These are phyloP conservation scores for Leptinotarsa texana DNA, from an alignment of 1,140 invertebrate genomes.

Conservation along the genomic window DNA sequence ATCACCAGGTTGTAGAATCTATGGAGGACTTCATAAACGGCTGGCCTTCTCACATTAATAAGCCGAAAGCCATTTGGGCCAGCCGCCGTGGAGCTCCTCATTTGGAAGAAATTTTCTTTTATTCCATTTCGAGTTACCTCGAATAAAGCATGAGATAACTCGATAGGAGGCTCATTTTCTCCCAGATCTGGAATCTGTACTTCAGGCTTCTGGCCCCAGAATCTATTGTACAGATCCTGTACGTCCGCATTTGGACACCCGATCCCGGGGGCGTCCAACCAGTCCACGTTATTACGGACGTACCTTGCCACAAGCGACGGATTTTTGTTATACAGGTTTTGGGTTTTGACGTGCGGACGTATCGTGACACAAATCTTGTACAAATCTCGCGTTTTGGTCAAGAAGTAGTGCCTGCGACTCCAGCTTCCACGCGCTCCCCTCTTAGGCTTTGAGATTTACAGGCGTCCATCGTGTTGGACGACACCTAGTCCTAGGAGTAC, in stretches of 20 bases:
- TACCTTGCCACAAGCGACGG: slow-evolving; percentile 1
- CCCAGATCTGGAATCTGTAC: slow-evolving; percentile 3
- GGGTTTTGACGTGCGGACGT: too few relatives aligned
- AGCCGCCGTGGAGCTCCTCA: background rate
- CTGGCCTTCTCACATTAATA: background rate
- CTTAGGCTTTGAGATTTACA: background rate
- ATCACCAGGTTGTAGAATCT: too few relatives aligned
- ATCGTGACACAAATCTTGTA: slow-evolving; percentile 4
- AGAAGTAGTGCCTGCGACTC: background rate
- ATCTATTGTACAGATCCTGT: background rate
- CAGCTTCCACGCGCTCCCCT: background rate
- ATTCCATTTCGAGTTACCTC: too few relatives aligned
- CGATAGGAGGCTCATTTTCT: background rate
- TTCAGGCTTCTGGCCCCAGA: background rate
- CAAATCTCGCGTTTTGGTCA: slow-evolving; percentile 7
- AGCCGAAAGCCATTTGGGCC: slow-evolving; percentile 3
- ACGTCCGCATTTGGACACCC: background rate
- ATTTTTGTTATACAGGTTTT: slow-evolving; percentile 6
- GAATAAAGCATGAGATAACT: too few relatives aligned
- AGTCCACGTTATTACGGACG: background rate
- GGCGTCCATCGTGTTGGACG: background rate
- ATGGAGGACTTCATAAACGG: too few relatives aligned
- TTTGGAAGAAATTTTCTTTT: background rate
- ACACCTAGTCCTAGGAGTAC: too few relatives aligned
- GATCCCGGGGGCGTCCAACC: background rate